Base-by-base conservation (phyloP, 2,888 invertebrate genomes). In the Bugula neritina region DNA sequence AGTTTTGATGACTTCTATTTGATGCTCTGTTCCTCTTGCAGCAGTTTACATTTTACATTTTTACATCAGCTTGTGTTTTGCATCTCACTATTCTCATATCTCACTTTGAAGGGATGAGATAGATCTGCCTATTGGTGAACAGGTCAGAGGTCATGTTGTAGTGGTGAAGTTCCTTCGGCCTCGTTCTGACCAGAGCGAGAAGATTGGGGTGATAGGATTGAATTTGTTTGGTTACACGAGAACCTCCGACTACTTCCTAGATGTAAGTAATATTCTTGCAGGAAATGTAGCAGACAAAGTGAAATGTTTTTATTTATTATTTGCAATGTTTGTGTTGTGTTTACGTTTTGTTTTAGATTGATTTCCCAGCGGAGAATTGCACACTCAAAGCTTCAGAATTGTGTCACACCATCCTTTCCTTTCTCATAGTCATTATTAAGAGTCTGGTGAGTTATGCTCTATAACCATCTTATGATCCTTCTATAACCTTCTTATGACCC, bases 101-200 rank as follows among this genome's bases (percentile, higher is more conserved):
- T n/a, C n/a, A n/a, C n/a, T n/a, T 43, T 43, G 5, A 5, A 63
- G 63, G 63, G 63, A 63, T 27, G 63, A 63, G 63, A 13, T 31
- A 10, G 63, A 63, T 3, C 5, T 63, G 13, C 27, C 27, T n/a
- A 63, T 63, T 13, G 13, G 10, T 10, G 29, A 34, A n/a, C 27
- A n/a, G n/a, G 27, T 25, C 31, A 63, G 27, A 27, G 63, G 63
- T 25, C 21, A 27, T 31, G 34, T 79, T 74, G 77, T 83, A 1
- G 73, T 82, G 57, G 76, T 83, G 27, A 83, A 82, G 74, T 80
- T 83, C 73, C 74, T 82, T 69, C 80, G 82, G 73, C 79, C 82
- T 5, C 72, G 81, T 35, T 79, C 81, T 69, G 76, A 78, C 5
- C 77, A 75, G 72, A 79, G 79, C 25, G 77, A 77, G 10, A 77